Conservation (phyloP, 2,113 vertebrate species). For the Colius striatus region DNA sequence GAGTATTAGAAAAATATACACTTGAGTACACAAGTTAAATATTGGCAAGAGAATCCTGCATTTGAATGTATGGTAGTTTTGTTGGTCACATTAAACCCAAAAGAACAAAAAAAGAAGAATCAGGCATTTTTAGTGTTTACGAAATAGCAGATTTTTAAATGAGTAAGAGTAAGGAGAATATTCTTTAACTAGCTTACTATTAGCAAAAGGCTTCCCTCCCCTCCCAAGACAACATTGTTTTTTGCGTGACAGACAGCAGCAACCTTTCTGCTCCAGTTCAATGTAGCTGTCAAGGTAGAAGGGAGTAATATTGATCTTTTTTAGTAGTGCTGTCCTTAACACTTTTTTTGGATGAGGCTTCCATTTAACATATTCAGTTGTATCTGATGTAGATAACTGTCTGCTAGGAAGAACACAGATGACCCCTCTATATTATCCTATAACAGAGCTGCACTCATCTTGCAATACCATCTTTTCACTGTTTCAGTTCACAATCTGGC, state of each 20-base stretch:
- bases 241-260: background rate
- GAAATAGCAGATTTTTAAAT: background rate
- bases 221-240: background rate
- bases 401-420: conserved; percentile 1
- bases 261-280: background rate
- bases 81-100: background rate
- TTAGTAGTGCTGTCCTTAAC: background rate
- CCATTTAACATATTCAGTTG: conserved; percentile 11
- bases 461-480: background rate
- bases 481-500: background rate
- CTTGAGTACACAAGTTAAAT: background rate
- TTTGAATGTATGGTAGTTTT: background rate
- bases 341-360: background rate
- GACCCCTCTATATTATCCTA: background rate
- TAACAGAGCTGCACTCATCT: background rate
- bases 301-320: background rate
- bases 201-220: background rate
- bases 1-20: background rate
- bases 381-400: background rate
- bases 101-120: background rate
- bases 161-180: background rate
- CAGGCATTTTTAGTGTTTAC: background rate
- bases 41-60: background rate
- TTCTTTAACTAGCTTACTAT: background rate
- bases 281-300: background rate